phyloP scores from a whole-genome alignment of 2,797 vertebrate species.

The Antrozous pallidus region DNA sequence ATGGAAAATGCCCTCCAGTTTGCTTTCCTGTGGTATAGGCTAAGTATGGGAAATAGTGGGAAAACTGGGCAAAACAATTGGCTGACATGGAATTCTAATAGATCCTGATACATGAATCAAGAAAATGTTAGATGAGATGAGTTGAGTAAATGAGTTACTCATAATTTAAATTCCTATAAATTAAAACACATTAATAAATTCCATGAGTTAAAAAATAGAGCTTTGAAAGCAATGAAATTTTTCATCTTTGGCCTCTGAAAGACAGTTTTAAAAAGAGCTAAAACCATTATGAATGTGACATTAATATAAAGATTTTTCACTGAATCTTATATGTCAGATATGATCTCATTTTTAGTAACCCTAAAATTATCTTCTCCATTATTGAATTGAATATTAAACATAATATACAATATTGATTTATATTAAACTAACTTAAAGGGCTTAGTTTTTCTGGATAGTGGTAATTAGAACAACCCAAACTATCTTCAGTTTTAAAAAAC shows the following conservation, averaged over 20 bases:
- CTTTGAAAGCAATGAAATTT: neutral
- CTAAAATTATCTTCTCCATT: neutral
- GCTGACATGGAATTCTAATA: neutral
- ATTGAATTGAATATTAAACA: neutral
- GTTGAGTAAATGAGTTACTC: constrained; percentile 1
- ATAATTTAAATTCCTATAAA: neutral
- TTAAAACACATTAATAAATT: neutral
- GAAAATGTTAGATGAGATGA: neutral
- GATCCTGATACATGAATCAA: neutral
- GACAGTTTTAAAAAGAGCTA: neutral
- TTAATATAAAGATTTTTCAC: neutral
- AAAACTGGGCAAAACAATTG: neutral
- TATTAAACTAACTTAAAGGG: neutral
- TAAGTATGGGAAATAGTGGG: neutral
- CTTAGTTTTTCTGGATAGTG: neutral
- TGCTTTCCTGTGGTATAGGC: neutral
- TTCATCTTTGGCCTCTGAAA: constrained; percentile 6
- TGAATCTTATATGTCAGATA: neutral
- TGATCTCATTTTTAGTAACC: constrained; percentile 21
- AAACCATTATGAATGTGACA: neutral
- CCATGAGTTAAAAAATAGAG: neutral
- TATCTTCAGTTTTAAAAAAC: neutral
- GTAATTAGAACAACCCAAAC: neutral
- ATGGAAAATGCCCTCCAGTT: neutral
- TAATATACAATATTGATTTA: neutral